These are phyloP conservation scores for Drosophila nr. perissopoda DNA, from an alignment of 2,888 invertebrate genomes.

Conservation along the genomic window DNA sequence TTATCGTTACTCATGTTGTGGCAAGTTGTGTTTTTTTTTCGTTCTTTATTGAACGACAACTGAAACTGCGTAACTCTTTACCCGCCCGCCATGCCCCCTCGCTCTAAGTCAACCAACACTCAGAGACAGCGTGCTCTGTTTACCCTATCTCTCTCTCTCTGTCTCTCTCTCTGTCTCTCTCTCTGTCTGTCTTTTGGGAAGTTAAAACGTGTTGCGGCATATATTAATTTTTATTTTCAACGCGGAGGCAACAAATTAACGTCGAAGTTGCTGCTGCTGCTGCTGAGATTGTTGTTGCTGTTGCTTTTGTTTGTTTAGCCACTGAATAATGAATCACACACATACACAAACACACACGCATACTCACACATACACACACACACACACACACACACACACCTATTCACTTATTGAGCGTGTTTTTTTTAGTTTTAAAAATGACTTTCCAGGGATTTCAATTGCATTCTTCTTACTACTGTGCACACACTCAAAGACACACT, in stretches of 20 bases:
- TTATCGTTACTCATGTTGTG: slow-evolving; percentile 34
- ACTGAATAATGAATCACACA: slow-evolving; percentile 73
- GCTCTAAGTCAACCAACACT: slow-evolving; percentile 60
- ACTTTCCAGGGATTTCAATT: slow-evolving; percentile 66
- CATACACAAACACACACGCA: slow-evolving; percentile 23
- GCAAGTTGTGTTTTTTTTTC: slow-evolving; percentile 28
- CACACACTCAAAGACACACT: slow-evolving; percentile 14
- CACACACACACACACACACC: slow-evolving; percentile 12
- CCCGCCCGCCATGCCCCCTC: background rate
- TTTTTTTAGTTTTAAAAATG: slow-evolving; percentile 46
- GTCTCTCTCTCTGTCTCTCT: background rate
- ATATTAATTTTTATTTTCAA: slow-evolving; percentile 79
- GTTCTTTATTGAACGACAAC: slow-evolving; percentile 57
- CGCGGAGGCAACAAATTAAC: slow-evolving; percentile 70
- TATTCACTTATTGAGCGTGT: slow-evolving; percentile 18
- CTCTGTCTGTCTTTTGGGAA: slow-evolving; percentile 39
- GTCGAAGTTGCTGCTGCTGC: slow-evolving; percentile 35
- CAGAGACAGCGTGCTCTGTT: background rate
- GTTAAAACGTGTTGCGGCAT: slow-evolving; percentile 77
- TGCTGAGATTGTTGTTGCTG: slow-evolving; percentile 31
- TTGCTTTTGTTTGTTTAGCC: slow-evolving; percentile 72
- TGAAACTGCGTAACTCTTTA: slow-evolving; percentile 35
- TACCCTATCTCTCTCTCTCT: background rate
- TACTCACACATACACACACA: slow-evolving; percentile 11
- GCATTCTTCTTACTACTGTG: slow-evolving; percentile 48